Evolutionary conservation across 1,140 invertebrate genomes (phyloP), one percentile per base, ranked within the genome.

Genomic region (Lethrus apterus): DNA sequence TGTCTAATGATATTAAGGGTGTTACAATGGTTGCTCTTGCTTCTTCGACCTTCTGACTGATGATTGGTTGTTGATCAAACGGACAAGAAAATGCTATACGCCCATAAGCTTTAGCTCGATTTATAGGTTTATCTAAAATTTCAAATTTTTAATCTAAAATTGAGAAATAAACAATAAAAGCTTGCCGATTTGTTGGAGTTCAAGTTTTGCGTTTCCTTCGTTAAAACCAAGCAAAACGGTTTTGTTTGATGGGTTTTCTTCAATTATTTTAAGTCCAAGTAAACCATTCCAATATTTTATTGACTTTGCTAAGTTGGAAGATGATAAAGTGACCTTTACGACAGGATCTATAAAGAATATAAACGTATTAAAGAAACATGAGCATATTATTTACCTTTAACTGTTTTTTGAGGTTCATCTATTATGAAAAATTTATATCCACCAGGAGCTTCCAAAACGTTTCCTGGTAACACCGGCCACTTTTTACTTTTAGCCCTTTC

Each of bases 21-120:
- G 85, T 97, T 7, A 98, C 68, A 54, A 96, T 89, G 31, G 77
- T 89, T 42, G 82, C 72, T 8, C 81, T 78, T 8, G 72, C 76
- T 13, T 81, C 77, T 55, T 83, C 78, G 31, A 97, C 81, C 52
- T 73, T 79, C 50, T 80, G 68, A 57, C 93, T 78, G 46, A 97
- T 83, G 8, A 66, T 63, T 21, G 81, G 72, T 57, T 97, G 82
- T 55, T 89, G 71, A 10, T 72, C 70, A 48, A 77, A 72, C 2
- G 92, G 92, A 59, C 88, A 83, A 0, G 90, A 80, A 70, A 98
- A 98, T 1, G 95, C 95, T 56, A 96, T 92, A 43, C 96, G 77
- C 8, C 96, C 96, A 73, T 90, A 98, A 2, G 90, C 92, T 63
- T 86, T 84, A n/a, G 80, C 90, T 57, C 87, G 84, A 62, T 96